Evolutionary conservation across 2,888 invertebrate genomes (phyloP).

Genomic region (Phortica magna): DNA sequence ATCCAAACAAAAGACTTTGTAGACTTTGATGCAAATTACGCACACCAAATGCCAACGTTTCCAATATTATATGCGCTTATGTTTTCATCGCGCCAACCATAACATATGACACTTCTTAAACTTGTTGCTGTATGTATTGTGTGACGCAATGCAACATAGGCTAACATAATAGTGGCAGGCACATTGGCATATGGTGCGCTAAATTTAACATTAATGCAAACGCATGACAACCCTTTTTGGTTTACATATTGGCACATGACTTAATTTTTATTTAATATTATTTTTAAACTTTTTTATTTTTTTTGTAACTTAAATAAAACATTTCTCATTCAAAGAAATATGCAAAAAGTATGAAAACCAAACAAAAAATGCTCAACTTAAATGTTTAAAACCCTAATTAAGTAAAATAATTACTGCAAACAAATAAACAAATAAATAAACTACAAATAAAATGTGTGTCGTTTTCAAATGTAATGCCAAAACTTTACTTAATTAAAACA

Average conservation of each 20-base stretch:
- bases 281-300: constrained; percentile 51
- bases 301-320: constrained; percentile 49
- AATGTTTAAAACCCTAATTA: constrained; percentile 32
- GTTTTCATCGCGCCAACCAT: too few species aligned
- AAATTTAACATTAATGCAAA: too few species aligned
- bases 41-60: background rate
- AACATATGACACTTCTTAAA: too few species aligned
- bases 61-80: too few species aligned
- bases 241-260: constrained; percentile 44
- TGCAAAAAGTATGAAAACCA: constrained; percentile 42
- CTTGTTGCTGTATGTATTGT: constrained; percentile 15
- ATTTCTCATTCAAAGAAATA: constrained; percentile 37
- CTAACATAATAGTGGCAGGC: too few species aligned
- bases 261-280: constrained; percentile 48
- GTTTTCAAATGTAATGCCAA: background rate
- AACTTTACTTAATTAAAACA: background rate
- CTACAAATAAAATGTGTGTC: background rate
- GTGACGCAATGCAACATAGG: constrained; percentile 1
- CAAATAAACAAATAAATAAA: constrained; percentile 2
- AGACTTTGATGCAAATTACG: constrained; percentile 37
- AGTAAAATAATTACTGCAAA: constrained; percentile 7
- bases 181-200: too few species aligned
- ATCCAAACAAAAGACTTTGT: constrained; percentile 61
- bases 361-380: constrained; percentile 61
- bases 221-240: constrained; percentile 35